phyloP scores from a whole-genome alignment of 2,888 invertebrate species.

The Nycteola revayana region DNA sequence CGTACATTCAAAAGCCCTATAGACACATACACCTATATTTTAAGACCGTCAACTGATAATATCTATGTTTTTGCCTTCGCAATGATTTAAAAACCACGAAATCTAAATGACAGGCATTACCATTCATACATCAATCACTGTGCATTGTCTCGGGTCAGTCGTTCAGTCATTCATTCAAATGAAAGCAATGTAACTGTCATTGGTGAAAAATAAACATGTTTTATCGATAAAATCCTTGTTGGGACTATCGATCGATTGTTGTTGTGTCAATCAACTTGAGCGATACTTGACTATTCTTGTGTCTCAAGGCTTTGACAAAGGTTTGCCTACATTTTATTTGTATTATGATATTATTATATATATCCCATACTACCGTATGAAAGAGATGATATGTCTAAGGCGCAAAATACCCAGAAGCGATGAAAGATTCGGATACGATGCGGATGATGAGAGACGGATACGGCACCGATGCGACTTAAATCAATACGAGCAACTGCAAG shows the following conservation, averaged over 20 bases:
- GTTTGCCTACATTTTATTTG: constrained; percentile 7
- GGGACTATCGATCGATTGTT: constrained; percentile 25
- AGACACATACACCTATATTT: no score
- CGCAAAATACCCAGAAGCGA: no score
- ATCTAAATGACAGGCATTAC: constrained; percentile 32
- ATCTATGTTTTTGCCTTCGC: constrained; percentile 7
- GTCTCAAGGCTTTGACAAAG: no score
- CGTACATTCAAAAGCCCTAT: no score
- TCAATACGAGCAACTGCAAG: no score
- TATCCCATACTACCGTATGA: no score
- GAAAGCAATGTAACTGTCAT: constrained; percentile 34
- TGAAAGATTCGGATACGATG: no score
- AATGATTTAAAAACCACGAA: constrained; percentile 21
- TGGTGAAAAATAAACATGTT: constrained; percentile 25
- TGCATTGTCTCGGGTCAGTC: constrained; percentile 16
- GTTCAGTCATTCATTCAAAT: constrained; percentile 23
- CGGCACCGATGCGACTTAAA: no score
- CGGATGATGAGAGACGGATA: no score
- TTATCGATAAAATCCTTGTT: constrained; percentile 23
- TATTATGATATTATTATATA: no score
- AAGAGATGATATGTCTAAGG: no score
- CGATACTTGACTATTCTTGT: constrained; percentile 6
- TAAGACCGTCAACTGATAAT: no score
- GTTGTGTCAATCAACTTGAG: constrained; percentile 18
- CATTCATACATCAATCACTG: constrained; percentile 41